Conservation (phyloP, 2,797 vertebrate species). For the Characodon lateralis region DNA sequence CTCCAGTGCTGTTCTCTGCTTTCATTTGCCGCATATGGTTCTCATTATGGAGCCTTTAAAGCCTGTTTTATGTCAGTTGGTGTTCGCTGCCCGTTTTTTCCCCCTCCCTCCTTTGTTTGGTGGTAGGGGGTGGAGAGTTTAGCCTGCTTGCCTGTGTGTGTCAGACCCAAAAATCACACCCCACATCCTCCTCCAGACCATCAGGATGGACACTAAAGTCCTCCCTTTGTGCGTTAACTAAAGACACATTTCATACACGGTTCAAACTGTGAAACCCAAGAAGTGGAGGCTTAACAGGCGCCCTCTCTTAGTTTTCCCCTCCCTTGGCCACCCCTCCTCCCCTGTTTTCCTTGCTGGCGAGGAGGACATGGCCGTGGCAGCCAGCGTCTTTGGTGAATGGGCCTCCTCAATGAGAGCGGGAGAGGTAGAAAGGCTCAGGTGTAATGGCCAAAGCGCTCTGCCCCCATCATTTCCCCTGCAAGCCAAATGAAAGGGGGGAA, state of each 20-base stretch:
- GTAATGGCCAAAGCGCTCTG: slow-evolving; percentile 60
- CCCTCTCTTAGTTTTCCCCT: slow-evolving; percentile 56
- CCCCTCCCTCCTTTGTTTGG: slow-evolving; percentile 68
- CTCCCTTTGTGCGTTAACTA: slow-evolving; percentile 62
- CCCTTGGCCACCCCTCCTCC: slow-evolving; percentile 49
- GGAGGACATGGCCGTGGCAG: slow-evolving; percentile 60
- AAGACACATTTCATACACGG: slow-evolving; percentile 72
- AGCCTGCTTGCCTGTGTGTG: slow-evolving; percentile 43
- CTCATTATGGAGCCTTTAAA: slow-evolving; percentile 84
- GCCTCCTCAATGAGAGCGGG: slow-evolving; percentile 56
- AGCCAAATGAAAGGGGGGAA: slow-evolving; percentile 67
- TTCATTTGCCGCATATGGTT: slow-evolving; percentile 80
- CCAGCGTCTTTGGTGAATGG: slow-evolving; percentile 56
- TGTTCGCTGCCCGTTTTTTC: slow-evolving; percentile 74
- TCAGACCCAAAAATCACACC: slow-evolving; percentile 41
- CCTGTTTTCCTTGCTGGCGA: slow-evolving; percentile 74
- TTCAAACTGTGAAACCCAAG: slow-evolving; percentile 74
- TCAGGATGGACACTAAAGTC: slow-evolving; percentile 56
- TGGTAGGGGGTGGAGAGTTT: slow-evolving; percentile 63
- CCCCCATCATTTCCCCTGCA: slow-evolving; percentile 84
- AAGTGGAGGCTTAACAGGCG: slow-evolving; percentile 64
- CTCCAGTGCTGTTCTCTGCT: slow-evolving; percentile 60
- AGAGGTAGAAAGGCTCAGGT: slow-evolving; percentile 48
- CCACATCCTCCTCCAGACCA: slow-evolving; percentile 35
- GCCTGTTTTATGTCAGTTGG: slow-evolving; percentile 83